A percentile compares a stretch with the other conserved stretches of the same genome.
phyloP scores from a whole-genome alignment of 2,113 vertebrate species.

The Chelonoidis abingdonii region DNA sequence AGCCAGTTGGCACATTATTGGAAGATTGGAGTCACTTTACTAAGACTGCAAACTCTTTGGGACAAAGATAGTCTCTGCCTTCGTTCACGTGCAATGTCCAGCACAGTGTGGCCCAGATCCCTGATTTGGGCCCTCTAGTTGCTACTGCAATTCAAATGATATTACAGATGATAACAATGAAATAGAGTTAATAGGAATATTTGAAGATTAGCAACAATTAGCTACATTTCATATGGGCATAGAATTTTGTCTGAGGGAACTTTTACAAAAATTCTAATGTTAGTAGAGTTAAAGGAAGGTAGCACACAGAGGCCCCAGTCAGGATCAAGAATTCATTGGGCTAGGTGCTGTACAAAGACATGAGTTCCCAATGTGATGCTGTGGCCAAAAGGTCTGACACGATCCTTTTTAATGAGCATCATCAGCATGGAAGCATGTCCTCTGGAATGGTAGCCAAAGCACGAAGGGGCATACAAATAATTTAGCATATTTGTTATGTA shows the following conservation, averaged over 20 bases:
- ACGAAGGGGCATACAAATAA: too few species aligned
- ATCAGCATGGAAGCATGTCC: too few species aligned
- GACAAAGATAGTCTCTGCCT: rapidly evolving
- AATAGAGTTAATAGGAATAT: background rate
- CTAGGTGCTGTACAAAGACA: rapidly evolving
- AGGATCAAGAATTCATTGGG: background rate
- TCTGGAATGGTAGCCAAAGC: too few species aligned
- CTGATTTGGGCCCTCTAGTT: background rate
- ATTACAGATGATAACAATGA: background rate
- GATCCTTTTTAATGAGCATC: too few species aligned
- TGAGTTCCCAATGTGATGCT: background rate
- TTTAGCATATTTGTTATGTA: too few species aligned
- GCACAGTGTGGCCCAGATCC: background rate
- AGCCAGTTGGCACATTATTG: background rate
- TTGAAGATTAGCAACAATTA: background rate
- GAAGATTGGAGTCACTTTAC: background rate
- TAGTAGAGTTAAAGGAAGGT: background rate
- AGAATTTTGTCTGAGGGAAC: background rate
- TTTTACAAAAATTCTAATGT: background rate
- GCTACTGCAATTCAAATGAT: background rate
- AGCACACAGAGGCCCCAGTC: background rate
- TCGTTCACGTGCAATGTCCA: background rate
- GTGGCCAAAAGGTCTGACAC: too few species aligned
- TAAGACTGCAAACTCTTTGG: background rate
- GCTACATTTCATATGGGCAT: background rate